These are phyloP conservation scores for Mongoloraphidia duomilia DNA, from an alignment of 2,888 invertebrate species.

Conservation along the genomic window DNA sequence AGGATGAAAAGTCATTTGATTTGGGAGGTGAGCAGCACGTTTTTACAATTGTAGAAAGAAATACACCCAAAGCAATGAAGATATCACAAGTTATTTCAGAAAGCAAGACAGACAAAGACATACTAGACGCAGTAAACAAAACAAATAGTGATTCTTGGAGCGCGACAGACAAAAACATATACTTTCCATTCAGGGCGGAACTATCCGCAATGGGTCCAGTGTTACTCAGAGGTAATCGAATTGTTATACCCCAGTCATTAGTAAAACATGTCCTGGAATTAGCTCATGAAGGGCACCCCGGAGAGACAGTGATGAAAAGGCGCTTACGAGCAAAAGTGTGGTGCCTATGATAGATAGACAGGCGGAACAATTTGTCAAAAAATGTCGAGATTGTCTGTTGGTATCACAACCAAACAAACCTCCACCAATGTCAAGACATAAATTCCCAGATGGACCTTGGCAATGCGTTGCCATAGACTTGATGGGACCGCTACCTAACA, in stretches of 20 bases:
- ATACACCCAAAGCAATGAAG: slow-evolving; percentile 11
- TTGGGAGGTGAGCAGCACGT: slow-evolving; percentile 12
- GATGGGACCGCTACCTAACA: slow-evolving; percentile 16
- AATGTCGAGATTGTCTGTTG: slow-evolving; percentile 12
- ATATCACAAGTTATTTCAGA: slow-evolving; percentile 2
- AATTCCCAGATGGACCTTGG: slow-evolving; percentile 10
- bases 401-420: slow-evolving; percentile 8
- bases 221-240: slow-evolving; percentile 11
- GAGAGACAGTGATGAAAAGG: slow-evolving; percentile 16
- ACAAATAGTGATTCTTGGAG: slow-evolving; percentile 10
- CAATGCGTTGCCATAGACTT: slow-evolving; percentile 16
- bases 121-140: slow-evolving; percentile 6
- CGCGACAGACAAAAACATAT: slow-evolving; percentile 10
- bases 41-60: slow-evolving; percentile 9
- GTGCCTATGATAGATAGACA: slow-evolving; percentile 14
- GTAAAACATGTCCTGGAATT: slow-evolving; percentile 8
- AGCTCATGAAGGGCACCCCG: slow-evolving; percentile 17
- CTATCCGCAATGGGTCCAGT: slow-evolving; percentile 14
- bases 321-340: slow-evolving; percentile 15
- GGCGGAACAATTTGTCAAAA: slow-evolving; percentile 10
- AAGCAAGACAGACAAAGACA: slow-evolving; percentile 4
- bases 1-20: slow-evolving; percentile 10
- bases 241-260: slow-evolving; percentile 17
- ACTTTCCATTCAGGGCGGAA: slow-evolving; percentile 12
- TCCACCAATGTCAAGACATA: slow-evolving; percentile 10